A percentile compares a stretch with the other conserved stretches of the same genome.
phyloP scores from a whole-genome alignment of 2,113 vertebrate species.

The Ptilorrhoa leucosticta region DNA sequence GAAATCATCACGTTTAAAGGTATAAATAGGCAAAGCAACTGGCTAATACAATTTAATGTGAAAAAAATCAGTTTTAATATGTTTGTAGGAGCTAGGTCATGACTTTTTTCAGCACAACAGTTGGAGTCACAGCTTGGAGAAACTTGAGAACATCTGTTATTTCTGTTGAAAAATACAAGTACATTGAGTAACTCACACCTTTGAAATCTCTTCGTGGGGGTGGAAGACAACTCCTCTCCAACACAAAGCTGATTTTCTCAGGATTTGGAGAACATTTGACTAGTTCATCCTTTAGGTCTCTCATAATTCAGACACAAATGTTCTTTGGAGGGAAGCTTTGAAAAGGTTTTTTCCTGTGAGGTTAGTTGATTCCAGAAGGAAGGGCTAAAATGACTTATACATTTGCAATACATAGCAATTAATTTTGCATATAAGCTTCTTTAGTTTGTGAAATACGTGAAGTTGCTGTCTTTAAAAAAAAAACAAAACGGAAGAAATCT shows the following conservation, averaged over 20 bases:
- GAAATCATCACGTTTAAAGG: slow-evolving; percentile 29
- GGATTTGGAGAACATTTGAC: neutral
- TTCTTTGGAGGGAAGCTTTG: neutral
- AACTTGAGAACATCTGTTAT: slow-evolving; percentile 57
- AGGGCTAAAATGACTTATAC: slow-evolving; percentile 4
- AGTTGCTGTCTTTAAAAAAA: neutral
- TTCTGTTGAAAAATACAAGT: slow-evolving; percentile 51
- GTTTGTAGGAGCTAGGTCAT: slow-evolving; percentile 26
- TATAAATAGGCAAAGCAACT: slow-evolving; percentile 37
- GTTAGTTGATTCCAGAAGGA: slow-evolving; percentile 18
- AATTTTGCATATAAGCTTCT: neutral
- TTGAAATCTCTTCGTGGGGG: slow-evolving; percentile 24
- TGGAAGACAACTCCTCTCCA: neutral
- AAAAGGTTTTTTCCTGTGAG: slow-evolving; percentile 3
- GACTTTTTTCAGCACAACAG: slow-evolving; percentile 48
- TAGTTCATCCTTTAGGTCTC: slow-evolving; percentile 32
- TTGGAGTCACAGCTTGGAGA: slow-evolving; percentile 59
- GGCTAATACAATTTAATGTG: slow-evolving; percentile 41
- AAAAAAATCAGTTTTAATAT: slow-evolving; percentile 42
- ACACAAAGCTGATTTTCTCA: neutral
- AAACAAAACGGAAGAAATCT: neutral
- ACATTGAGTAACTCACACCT: slow-evolving; percentile 44
- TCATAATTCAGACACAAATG: neutral
- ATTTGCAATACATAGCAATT: neutral
- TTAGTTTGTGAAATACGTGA: neutral